These are phyloP conservation scores for Phocides pigmalion DNA, from an alignment of 1,140 invertebrate species.

Conservation along the genomic window DNA sequence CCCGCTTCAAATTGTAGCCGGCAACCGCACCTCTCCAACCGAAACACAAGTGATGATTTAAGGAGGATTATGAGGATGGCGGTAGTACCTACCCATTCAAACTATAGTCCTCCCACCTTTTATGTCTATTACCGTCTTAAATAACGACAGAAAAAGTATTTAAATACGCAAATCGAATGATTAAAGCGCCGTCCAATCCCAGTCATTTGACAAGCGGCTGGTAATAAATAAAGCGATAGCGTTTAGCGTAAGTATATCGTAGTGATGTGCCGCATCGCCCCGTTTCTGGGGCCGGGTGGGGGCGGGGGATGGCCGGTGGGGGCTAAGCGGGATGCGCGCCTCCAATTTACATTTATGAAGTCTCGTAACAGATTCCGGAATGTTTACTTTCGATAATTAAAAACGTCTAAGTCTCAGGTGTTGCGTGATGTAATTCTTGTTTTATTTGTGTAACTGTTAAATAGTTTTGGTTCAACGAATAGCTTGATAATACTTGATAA, in stretches of 20 bases:
- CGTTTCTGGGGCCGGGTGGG: conserved; percentile 28
- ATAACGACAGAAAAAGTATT: neutral
- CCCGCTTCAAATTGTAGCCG: too few species aligned
- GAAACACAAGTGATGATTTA: too few species aligned
- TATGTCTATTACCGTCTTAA: too few species aligned
- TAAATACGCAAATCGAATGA: neutral
- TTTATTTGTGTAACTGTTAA: neutral
- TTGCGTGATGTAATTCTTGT: conserved; percentile 1
- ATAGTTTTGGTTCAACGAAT: neutral
- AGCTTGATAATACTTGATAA: too few species aligned
- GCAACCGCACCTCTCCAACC: too few species aligned
- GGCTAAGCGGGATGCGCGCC: conserved; percentile 73
- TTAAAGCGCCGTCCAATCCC: conserved; percentile 10
- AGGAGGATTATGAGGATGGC: too few species aligned
- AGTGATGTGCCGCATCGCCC: conserved; percentile 30
- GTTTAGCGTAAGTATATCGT: conserved; percentile 30
- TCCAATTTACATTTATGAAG: conserved; percentile 82
- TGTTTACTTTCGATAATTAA: conserved; percentile 82
- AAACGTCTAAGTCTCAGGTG: conserved; percentile 63
- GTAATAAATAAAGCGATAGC: conserved; percentile 29
- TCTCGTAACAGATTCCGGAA: conserved; percentile 73
- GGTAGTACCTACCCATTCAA: too few species aligned
- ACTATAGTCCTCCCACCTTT: too few species aligned
- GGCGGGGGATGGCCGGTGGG: conserved; percentile 35
- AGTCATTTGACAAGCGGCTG: conserved; percentile 10